phyloP scores from a whole-genome alignment of 2,113 vertebrate genomes.

The Strix aluco region DNA sequence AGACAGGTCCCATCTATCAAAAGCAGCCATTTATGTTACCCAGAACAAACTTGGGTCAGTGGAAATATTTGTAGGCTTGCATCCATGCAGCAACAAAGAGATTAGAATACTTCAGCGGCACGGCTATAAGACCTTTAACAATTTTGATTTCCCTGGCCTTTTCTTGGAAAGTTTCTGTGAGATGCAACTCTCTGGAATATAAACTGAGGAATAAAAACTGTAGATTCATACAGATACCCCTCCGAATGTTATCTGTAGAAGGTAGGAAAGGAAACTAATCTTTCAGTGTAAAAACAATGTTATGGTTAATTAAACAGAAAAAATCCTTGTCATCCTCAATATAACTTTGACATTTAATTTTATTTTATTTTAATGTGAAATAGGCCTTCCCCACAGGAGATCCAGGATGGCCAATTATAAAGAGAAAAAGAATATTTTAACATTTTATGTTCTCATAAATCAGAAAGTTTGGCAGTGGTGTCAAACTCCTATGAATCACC shows the following conservation, averaged over 20 bases:
- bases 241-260: not conserved
- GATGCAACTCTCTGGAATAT: not conserved
- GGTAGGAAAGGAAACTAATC: not conserved
- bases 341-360: constrained; percentile 1
- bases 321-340: not conserved
- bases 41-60: not conserved
- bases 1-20: constrained; percentile 2
- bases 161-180: not conserved
- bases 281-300: not conserved
- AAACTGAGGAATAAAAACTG: not conserved
- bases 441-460: constrained; percentile 29
- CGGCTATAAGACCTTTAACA: not conserved
- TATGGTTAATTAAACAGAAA: constrained; percentile 22
- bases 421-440: not conserved
- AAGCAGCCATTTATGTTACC: not conserved
- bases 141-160: not conserved
- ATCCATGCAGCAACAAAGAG: not conserved
- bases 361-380: constrained; percentile 20
- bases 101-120: not conserved
- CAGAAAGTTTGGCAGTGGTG: not conserved
- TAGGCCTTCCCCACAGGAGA: not conserved
- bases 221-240: not conserved
- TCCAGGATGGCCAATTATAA: not conserved
- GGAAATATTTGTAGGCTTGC: not conserved
- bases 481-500: constrained; percentile 7